A percentile compares a stretch with the other conserved stretches of the same genome.
Conservation (phyloP, 1,140 invertebrate species). For the Cyclargus thomasi region DNA sequence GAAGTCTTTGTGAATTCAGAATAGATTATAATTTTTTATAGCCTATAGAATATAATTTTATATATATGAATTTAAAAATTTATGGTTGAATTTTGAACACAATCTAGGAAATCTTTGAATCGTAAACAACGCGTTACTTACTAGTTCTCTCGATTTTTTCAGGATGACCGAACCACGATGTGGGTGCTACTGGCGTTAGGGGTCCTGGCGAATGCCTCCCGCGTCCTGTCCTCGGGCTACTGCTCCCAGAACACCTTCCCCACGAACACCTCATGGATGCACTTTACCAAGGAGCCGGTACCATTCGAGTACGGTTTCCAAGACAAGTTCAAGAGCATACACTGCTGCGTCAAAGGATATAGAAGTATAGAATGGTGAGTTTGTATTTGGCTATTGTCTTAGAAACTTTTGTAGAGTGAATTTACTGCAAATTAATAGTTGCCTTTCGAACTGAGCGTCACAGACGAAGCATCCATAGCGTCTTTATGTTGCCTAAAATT, state of each 20-base stretch:
- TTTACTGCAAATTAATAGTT: no score
- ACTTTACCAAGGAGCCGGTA: constrained; percentile 83
- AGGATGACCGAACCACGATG: constrained; percentile 38
- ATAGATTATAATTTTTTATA: no score
- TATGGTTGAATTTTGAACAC: no score
- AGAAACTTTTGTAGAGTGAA: no score
- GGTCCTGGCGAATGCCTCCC: constrained; percentile 32
- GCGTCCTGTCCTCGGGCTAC: constrained; percentile 48
- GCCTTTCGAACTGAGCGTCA: no score
- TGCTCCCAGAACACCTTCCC: constrained; percentile 61
- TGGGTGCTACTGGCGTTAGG: constrained; percentile 40
- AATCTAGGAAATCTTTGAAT: no score
- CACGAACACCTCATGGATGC: constrained; percentile 72
- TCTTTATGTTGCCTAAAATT: no score
- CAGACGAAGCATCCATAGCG: no score
- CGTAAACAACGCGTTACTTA: not conserved
- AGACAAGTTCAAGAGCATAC: constrained; percentile 82
- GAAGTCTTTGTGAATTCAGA: no score
- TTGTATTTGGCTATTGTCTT: not conserved
- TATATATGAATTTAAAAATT: no score
- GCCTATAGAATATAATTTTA: no score
- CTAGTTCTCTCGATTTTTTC: constrained; percentile 21
- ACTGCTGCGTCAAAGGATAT: constrained; percentile 84
- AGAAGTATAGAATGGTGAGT: constrained; percentile 86
- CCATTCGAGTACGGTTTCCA: constrained; percentile 80